Conservation (phyloP, 2,888 invertebrate species). For the Lasioglossum pauxillum region DNA sequence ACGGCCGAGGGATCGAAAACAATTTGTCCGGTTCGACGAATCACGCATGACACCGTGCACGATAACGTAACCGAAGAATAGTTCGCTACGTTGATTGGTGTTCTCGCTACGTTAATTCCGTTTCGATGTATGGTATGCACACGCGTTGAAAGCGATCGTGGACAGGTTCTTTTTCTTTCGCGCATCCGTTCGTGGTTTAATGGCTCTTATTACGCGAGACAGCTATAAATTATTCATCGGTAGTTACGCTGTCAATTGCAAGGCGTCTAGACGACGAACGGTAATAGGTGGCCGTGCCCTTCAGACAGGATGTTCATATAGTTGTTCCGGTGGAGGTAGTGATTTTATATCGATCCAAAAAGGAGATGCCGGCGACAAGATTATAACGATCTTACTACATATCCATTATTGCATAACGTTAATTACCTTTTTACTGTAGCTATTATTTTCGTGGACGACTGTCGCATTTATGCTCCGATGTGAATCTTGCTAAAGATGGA, state of each 20-base stretch:
- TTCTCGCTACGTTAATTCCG: neutral
- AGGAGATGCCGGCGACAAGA: neutral
- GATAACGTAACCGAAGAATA: slow-evolving; percentile 13
- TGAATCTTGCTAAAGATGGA: neutral
- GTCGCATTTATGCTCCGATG: neutral
- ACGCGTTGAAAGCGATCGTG: slow-evolving; percentile 1
- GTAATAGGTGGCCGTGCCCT: slow-evolving; percentile 56
- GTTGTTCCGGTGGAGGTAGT: neutral
- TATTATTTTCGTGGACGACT: neutral
- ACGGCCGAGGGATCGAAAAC: slow-evolving; percentile 35
- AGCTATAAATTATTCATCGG: slow-evolving; percentile 75
- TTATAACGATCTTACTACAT: neutral
- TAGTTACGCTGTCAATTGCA: slow-evolving; percentile 66
- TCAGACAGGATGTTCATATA: slow-evolving; percentile 62
- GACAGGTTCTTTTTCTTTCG: neutral
- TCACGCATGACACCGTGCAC: neutral
- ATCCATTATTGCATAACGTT: neutral
- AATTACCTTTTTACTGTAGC: neutral
- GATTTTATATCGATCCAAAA: slow-evolving; percentile 3
- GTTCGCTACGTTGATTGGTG: neutral
- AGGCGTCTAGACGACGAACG: slow-evolving; percentile 71
- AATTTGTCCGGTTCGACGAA: slow-evolving; percentile 21
- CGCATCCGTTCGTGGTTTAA: slow-evolving; percentile 32
- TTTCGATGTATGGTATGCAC: neutral
- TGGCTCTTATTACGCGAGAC: slow-evolving; percentile 41